Evolutionary conservation across 2,888 invertebrate species (phyloP), one percentile per base, ranked within the genome.

Genomic region (Ferdinandea cuprea): DNA sequence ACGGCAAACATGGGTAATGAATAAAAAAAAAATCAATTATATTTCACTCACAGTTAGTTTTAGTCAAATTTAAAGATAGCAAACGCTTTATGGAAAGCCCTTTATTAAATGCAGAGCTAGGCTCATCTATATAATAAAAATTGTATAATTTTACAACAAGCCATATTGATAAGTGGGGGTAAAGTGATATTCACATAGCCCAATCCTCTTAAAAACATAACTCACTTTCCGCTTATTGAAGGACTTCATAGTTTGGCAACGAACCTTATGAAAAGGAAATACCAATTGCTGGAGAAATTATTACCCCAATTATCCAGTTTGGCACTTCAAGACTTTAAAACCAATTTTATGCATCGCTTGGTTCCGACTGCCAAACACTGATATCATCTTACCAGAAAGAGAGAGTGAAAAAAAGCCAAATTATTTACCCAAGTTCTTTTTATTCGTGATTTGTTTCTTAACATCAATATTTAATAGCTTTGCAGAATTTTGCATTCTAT

Each of bases 331-430:
- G 50, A 25, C 61, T 73, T 28, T n/a, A 25, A 54, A 73, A 63
- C 35, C 72, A 73, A 73, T 73, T 73, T 63, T 32, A 73, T 63
- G 63, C 72, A 56, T 44, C 72, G 54, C 52, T 63, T 28, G 17
- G 28, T n/a, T n/a, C n/a, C n/a, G n/a, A n/a, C n/a, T 72, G 72
- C 44, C 40, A 61, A 72, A 72, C 40, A 6, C 25, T 28, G 35
- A 19, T 48, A 48, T n/a, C 32, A 32, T 59, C 44, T 15, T 7
- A 13, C 5, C n/a, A 0, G 1, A 11, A 35, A 35, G 11, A 11
- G n/a, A 6, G 15, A 11, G 32, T 11, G 19, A 25, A 3, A n/a
- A 25, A 17, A 7, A 15, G 15, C 2, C 7, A 35, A 21, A 35
- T n/a, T 11, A 0, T 13, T 15, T 8, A 21, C 2, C 6, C 46